Evolutionary conservation across 1,140 invertebrate species (phyloP).

Genomic region (Plutomurus gul): DNA sequence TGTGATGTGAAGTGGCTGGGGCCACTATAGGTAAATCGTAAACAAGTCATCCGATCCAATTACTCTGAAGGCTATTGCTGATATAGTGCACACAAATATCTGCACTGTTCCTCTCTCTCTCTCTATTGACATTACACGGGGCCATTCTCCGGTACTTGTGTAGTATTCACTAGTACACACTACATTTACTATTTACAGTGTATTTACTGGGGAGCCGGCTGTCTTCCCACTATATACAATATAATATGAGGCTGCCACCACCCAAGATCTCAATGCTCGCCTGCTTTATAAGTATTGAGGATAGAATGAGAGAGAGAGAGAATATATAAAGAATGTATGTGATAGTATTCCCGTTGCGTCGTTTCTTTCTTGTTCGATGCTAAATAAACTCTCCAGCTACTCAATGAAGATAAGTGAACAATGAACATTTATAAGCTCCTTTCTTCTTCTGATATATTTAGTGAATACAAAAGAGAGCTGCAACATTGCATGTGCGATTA

Average conservation of each 20-base stretch:
- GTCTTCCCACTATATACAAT: too few species aligned
- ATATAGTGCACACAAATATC: conserved; percentile 14
- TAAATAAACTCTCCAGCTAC: conserved; percentile 27
- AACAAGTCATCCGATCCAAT: conserved; percentile 25
- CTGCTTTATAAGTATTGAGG: too few species aligned
- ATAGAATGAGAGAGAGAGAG: background rate
- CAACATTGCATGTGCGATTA: conserved; percentile 25
- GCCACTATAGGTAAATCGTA: conserved; percentile 16
- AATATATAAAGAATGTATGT: conserved; percentile 30
- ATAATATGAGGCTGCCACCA: too few species aligned
- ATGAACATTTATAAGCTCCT: conserved; percentile 29
- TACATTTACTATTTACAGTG: too few species aligned
- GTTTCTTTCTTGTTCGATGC: conserved; percentile 22
- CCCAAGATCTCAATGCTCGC: too few species aligned
- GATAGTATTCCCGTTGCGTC: conserved; percentile 25
- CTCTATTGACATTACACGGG: background rate
- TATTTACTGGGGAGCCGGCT: too few species aligned
- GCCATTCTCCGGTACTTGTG: background rate
- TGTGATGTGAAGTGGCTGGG: background rate
- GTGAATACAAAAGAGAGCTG: conserved; percentile 28
- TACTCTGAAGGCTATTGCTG: conserved; percentile 18
- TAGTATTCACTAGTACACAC: background rate
- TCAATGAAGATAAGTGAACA: conserved; percentile 29
- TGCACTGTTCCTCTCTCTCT: too few species aligned
- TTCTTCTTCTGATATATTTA: conserved; percentile 28